Percentiles rank a stretch among this genome's conserved stretches.
Conservation (phyloP, 92 coral and sea anemone species). For the Ricordea florida region DNA sequence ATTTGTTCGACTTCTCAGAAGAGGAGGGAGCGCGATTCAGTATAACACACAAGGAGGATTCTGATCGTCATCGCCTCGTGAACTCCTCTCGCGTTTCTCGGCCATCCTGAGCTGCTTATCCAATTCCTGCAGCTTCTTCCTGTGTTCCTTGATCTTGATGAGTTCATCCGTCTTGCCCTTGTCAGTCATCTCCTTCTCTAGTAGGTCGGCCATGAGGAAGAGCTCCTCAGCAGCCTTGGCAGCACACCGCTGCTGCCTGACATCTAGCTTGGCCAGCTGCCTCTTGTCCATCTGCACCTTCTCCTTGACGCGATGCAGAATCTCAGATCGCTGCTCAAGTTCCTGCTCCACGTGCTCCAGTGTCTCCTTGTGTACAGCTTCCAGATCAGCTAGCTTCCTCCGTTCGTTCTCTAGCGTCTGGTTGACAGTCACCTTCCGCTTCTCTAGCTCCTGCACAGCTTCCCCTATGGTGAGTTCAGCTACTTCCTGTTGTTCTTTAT, state of each 20-base stretch:
- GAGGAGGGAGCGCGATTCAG: slow-evolving; percentile 19
- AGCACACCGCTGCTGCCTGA: slow-evolving; percentile 94
- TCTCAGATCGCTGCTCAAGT: slow-evolving; percentile 86
- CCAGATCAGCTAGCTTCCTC: slow-evolving; percentile 80
- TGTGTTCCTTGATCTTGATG: slow-evolving; percentile 91
- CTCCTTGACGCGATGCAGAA: slow-evolving; percentile 93
- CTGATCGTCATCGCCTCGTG: slow-evolving; percentile 87
- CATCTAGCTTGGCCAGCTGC: slow-evolving; percentile 93
- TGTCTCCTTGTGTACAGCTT: slow-evolving; percentile 96
- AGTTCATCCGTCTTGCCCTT: slow-evolving; percentile 93
- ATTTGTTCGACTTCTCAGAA: too few species aligned
- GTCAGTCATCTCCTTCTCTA: slow-evolving; percentile 97
- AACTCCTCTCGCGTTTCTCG: slow-evolving; percentile 75
- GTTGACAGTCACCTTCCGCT: slow-evolving; percentile 82
- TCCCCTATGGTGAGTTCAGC: slow-evolving; percentile 97
- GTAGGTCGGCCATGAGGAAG: slow-evolving; percentile 94
- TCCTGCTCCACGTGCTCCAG: slow-evolving; percentile 91
- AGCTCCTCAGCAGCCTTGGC: slow-evolving; percentile 97
- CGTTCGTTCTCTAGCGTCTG: slow-evolving; percentile 84
- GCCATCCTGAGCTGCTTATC: slow-evolving; percentile 95
- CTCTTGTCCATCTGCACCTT: slow-evolving; percentile 93
- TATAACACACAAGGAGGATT: slow-evolving; percentile 81
- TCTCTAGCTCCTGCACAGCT: slow-evolving; percentile 93
- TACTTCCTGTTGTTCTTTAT: slow-evolving; percentile 96
- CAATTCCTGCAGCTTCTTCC: slow-evolving; percentile 89